Evolutionary conservation across 1,140 invertebrate species (phyloP).

Genomic region (Brachionus koreanus): DNA sequence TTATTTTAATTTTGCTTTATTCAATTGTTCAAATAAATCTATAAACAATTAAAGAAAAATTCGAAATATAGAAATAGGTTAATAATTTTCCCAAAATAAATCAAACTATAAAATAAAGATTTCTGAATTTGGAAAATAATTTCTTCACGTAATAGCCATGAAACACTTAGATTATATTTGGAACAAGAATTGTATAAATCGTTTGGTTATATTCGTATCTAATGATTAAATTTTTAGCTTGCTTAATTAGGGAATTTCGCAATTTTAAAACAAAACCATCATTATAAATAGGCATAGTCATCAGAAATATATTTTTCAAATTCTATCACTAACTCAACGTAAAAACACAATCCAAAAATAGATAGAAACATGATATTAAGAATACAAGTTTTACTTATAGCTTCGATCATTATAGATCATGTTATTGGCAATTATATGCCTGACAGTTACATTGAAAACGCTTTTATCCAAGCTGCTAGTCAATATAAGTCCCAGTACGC

Average conservation of each 20-base stretch:
- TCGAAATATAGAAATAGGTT: not conserved
- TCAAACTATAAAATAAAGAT: not conserved
- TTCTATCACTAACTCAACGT: not conserved
- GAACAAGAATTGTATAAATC: not conserved
- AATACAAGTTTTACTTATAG: not conserved
- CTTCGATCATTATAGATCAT: not conserved
- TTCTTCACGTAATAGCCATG: not conserved
- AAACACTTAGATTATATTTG: not conserved
- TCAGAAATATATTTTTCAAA: not conserved
- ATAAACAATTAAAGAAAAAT: not conserved
- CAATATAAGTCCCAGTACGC: not conserved
- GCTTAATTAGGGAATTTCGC: not conserved
- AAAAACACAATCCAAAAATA: not conserved
- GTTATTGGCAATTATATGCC: not conserved
- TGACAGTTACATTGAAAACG: not conserved
- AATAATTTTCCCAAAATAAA: not conserved
- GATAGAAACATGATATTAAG: not conserved
- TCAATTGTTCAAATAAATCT: not conserved
- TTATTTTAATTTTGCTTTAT: not conserved
- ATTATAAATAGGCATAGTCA: not conserved
- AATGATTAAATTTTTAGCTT: not conserved
- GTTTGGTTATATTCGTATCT: not conserved
- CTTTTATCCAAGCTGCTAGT: not conserved
- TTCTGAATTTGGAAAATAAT: not conserved
- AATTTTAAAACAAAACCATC: not conserved